Evolutionary conservation across 1,140 invertebrate genomes (phyloP).

Genomic region (Ips typographus): DNA sequence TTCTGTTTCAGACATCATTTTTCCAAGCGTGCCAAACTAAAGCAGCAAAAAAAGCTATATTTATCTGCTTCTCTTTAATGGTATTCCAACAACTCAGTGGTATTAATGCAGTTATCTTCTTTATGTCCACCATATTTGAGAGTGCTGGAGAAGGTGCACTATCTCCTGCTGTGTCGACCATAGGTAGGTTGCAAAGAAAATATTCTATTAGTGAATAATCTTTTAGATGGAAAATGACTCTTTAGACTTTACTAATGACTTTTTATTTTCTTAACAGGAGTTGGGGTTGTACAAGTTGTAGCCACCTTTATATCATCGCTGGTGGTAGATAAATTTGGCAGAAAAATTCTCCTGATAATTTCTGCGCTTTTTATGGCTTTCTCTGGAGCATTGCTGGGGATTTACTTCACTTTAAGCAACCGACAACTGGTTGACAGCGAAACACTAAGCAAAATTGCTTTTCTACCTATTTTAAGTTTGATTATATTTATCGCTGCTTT

Average conservation of each 20-base stretch:
- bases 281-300: conserved; percentile 73
- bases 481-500: conserved; percentile 77
- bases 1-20: conserved; percentile 46
- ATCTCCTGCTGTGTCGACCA: conserved; percentile 60
- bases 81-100: conserved; percentile 69
- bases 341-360: conserved; percentile 68
- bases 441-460: conserved; percentile 47
- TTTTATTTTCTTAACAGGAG: conserved; percentile 34
- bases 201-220: conserved; percentile 3
- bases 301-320: conserved; percentile 66
- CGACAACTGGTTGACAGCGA: conserved; percentile 44
- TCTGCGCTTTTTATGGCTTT: conserved; percentile 69
- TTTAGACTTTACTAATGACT: neutral
- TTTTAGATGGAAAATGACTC: neutral
- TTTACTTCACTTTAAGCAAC: conserved; percentile 61
- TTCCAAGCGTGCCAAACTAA: conserved; percentile 53
- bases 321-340: conserved; percentile 68
- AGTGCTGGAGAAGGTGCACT: conserved; percentile 48
- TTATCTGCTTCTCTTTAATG: conserved; percentile 65
- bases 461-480: conserved; percentile 72
- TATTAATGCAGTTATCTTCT: conserved; percentile 64
- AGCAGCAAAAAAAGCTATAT: conserved; percentile 56
- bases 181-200: conserved; percentile 53
- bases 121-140: conserved; percentile 56
- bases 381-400: conserved; percentile 64